Conservation (phyloP, 2,888 invertebrate genomes). For the Agonopterix alstromeriana region DNA sequence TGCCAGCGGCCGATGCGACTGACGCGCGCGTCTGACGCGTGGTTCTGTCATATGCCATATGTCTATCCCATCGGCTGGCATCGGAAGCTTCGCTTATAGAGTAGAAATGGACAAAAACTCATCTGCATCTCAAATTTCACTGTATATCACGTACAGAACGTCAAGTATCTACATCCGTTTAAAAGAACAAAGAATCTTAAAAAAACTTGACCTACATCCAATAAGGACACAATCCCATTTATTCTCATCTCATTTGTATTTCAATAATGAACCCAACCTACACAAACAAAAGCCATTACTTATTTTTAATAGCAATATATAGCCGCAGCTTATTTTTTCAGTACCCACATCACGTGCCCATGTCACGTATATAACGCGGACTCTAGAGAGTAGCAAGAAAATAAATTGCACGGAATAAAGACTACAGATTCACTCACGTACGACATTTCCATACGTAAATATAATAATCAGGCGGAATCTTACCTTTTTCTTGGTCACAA, state of each 20-base stretch:
- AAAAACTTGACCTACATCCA: neutral
- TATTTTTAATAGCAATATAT: slow-evolving; percentile 34
- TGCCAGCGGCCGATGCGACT: too few relatives aligned
- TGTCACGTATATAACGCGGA: slow-evolving; percentile 25
- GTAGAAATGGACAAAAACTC: too few relatives aligned
- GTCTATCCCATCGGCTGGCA: too few relatives aligned
- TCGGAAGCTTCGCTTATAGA: too few relatives aligned
- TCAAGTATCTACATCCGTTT: too few relatives aligned
- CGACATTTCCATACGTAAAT: slow-evolving; percentile 30
- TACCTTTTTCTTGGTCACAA: neutral
- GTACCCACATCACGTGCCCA: slow-evolving; percentile 13
- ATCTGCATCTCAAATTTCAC: too few relatives aligned
- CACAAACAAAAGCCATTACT: slow-evolving; percentile 9
- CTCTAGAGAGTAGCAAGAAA: slow-evolving; percentile 23
- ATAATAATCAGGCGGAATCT: slow-evolving; percentile 19
- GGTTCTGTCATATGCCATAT: too few relatives aligned
- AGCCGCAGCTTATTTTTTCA: slow-evolving; percentile 22
- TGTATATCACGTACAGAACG: too few relatives aligned
- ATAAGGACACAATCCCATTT: too few relatives aligned
- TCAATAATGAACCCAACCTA: neutral
- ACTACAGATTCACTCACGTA: slow-evolving; percentile 24
- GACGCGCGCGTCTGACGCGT: too few relatives aligned
- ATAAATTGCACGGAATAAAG: slow-evolving; percentile 39
- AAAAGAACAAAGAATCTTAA: too few relatives aligned
- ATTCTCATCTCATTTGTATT: too few relatives aligned